Evolutionary conservation across 2,797 vertebrate genomes (phyloP).

Genomic region (Hoplostethus mediterraneus): DNA sequence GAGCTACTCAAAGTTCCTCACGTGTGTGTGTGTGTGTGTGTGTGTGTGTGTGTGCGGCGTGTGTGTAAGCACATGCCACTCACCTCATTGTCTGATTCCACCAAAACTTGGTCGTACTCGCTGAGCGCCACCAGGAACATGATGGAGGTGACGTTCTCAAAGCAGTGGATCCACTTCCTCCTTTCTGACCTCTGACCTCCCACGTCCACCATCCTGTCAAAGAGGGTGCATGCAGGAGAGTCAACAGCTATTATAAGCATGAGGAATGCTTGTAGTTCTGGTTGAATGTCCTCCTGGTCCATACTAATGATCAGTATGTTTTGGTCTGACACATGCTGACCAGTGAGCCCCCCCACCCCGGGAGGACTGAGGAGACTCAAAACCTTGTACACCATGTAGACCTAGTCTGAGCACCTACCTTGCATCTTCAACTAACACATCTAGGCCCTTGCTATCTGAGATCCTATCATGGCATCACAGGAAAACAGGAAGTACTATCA

Average conservation of each 20-base stretch:
- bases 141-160: slow-evolving; percentile 97
- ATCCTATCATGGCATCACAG: no score
- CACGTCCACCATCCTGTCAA: slow-evolving; percentile 95
- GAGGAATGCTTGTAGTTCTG: background rate
- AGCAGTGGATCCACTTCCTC: slow-evolving; percentile 99
- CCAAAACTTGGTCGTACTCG: slow-evolving; percentile 96
- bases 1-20: background rate
- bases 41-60: background rate
- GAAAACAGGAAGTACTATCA: no score
- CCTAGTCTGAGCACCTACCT: no score
- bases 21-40: no score
- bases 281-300: background rate
- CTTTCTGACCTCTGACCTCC: slow-evolving; percentile 97
- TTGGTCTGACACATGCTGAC: background rate
- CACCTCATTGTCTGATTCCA: slow-evolving; percentile 97
- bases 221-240: slow-evolving; percentile 21
- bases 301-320: background rate
- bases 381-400: no score
- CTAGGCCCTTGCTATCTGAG: no score
- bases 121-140: slow-evolving; percentile 98
- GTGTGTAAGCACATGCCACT: slow-evolving; percentile 41
- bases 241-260: slow-evolving; percentile 13
- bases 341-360: no score
- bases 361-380: no score
- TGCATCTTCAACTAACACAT: no score